These are phyloP conservation scores for Ormyrus labotus DNA, from an alignment of 2,888 invertebrate genomes.

Conservation along the genomic window DNA sequence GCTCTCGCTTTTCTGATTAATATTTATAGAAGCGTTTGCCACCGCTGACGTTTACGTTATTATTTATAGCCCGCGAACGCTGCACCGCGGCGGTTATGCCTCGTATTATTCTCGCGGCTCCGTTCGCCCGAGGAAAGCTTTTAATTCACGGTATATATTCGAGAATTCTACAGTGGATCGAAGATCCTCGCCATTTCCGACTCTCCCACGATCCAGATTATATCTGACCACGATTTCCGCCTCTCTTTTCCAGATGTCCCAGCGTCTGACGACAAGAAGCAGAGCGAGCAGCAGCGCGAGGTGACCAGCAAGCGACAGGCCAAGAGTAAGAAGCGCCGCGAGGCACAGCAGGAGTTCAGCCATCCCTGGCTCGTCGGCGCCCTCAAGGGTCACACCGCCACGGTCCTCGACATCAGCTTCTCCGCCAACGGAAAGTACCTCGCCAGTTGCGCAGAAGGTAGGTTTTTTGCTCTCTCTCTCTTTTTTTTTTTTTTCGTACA, in stretches of 20 bases:
- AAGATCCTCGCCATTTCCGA: background rate
- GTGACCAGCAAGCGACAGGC: slow-evolving; percentile 64
- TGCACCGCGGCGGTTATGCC: no score
- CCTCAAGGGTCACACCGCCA: slow-evolving; percentile 88
- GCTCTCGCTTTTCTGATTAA: no score
- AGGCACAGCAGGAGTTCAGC: slow-evolving; percentile 70
- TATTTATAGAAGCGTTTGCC: no score
- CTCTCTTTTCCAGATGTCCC: slow-evolving; percentile 27
- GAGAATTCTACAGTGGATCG: background rate
- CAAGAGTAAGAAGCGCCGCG: slow-evolving; percentile 70
- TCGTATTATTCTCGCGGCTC: background rate
- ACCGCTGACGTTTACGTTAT: no score
- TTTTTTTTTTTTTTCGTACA: background rate
- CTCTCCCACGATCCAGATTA: background rate
- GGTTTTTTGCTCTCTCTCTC: slow-evolving; percentile 66
- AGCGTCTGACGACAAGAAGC: slow-evolving; percentile 31
- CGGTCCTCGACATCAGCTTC: slow-evolving; percentile 86
- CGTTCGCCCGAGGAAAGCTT: background rate
- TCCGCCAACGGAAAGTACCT: slow-evolving; percentile 91
- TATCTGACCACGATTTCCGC: background rate
- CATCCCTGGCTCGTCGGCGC: slow-evolving; percentile 85
- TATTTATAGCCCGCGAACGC: no score
- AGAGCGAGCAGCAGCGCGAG: slow-evolving; percentile 31
- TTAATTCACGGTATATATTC: background rate
- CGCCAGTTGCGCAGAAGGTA: slow-evolving; percentile 91